Base-by-base conservation (phyloP, 2,888 invertebrate genomes). In the Chironomus riparius region DNA sequence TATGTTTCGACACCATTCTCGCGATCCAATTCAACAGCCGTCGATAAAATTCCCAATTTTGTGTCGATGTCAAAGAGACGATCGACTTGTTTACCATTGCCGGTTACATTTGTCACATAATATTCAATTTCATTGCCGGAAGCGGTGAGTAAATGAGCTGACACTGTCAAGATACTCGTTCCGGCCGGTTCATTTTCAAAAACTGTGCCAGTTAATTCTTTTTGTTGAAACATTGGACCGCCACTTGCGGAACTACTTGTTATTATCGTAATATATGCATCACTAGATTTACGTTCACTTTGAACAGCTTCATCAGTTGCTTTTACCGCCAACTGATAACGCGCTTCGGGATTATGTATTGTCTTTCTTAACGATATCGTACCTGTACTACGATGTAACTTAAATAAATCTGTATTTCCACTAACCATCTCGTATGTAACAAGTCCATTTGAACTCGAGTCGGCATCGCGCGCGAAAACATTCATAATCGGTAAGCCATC, bases 291-390 rank as follows among this genome's bases (percentile, higher is more conserved):
- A 77, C 95, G 88, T 82, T 95, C 95, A 79, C 91, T 91, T 81
- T 95, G 91, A 2, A 94, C 94, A 0, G 95, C 96, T 82, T 95
- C 95, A 83, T 96, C 96, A 7, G 95, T 94, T 3, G 95, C 96
- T 80, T 94, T 91, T 68, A 96, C 89, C 0, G 92, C 92, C 62
- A 96, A 85, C 80, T 92, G 91, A 85, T 94, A 95, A 74, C 91
- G 88, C 0, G 91, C 88, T 80, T 92, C 92, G 0, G 90, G 87
- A 77, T 86, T 86, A 3, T 86, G 84, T 5, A 87, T 83, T 4
- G 89, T 85, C 79, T 88, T 88, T 38, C 88, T 87, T 77, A 93
- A 83, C 22, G 88, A 88, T 77, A 94, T 86, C 12, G 89, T 88
- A 5, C 95, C 95, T 13, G 91, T 91, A 80, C 89, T 92, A 76